Percentiles rank a stretch among this genome's conserved stretches.
Conservation (phyloP, 2,888 invertebrate genomes). For the Rutpela maculata region DNA sequence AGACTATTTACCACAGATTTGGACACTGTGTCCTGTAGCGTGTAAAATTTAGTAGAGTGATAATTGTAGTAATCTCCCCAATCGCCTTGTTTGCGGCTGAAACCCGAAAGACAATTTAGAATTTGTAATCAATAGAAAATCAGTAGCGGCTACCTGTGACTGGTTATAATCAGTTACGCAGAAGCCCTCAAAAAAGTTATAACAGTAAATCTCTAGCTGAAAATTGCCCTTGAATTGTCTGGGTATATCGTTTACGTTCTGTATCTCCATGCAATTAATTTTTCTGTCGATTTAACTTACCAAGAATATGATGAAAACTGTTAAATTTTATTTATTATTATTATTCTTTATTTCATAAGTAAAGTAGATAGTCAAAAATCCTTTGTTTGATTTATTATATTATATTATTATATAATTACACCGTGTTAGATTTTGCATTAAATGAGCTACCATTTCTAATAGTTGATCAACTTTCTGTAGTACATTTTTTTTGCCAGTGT, state of each 20-base stretch:
- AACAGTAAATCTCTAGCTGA: constrained; percentile 21
- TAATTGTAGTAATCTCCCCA: constrained; percentile 51
- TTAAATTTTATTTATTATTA: no score
- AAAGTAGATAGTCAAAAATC: no score
- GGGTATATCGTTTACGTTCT: not conserved
- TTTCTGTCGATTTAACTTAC: not conserved
- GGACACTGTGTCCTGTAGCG: constrained; percentile 16
- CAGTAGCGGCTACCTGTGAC: constrained; percentile 51
- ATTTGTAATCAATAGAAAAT: constrained; percentile 51
- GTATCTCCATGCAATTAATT: constrained; percentile 20
- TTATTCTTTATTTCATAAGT: no score
- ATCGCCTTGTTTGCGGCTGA: constrained; percentile 49
- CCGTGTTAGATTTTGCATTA: no score
- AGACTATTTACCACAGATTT: constrained; percentile 11
- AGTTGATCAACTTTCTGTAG: no score
- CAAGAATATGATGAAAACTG: no score
- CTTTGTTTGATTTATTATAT: no score
- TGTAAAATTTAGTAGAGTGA: constrained; percentile 49
- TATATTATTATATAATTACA: no score
- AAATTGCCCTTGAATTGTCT: constrained; percentile 10
- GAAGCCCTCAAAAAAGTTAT: constrained; percentile 9
- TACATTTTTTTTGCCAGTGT: no score
- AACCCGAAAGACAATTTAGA: constrained; percentile 47
- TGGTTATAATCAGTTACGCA: constrained; percentile 32
- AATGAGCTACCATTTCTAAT: no score